Evolutionary conservation across 2,113 vertebrate species (phyloP).

Genomic region (Eurypyga helias): DNA sequence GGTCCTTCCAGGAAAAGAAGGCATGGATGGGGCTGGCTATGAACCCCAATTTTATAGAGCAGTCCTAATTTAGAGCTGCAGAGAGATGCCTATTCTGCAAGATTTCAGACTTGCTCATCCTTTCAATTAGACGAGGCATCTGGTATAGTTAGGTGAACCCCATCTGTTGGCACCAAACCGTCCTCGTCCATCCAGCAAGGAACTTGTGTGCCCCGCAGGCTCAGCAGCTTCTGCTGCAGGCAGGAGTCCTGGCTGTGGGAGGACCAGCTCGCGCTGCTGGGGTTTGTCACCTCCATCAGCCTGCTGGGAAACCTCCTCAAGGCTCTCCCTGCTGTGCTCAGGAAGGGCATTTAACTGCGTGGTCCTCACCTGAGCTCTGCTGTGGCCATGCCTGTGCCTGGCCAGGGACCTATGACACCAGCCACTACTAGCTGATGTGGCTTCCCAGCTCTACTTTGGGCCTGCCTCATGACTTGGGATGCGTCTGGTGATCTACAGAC

Average conservation of each 20-base stretch:
- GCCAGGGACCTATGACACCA: background rate
- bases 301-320: background rate
- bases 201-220: background rate
- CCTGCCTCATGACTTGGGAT: accelerated
- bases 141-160: background rate
- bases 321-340: background rate
- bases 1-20: background rate
- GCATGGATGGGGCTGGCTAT: accelerated
- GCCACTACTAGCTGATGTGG: background rate
- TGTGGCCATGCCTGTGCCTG: background rate
- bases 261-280: background rate
- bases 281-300: background rate
- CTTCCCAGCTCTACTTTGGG: background rate
- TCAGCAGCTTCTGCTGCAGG: background rate
- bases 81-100: background rate
- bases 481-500: background rate
- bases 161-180: background rate
- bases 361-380: background rate
- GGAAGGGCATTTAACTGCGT: background rate
- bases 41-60: background rate
- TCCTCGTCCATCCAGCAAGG: background rate
- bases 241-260: background rate
- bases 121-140: background rate
- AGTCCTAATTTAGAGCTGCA: background rate
- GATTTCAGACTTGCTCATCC: background rate